Evolutionary conservation across 2,797 vertebrate genomes (phyloP).

Genomic region (Anableps anableps): DNA sequence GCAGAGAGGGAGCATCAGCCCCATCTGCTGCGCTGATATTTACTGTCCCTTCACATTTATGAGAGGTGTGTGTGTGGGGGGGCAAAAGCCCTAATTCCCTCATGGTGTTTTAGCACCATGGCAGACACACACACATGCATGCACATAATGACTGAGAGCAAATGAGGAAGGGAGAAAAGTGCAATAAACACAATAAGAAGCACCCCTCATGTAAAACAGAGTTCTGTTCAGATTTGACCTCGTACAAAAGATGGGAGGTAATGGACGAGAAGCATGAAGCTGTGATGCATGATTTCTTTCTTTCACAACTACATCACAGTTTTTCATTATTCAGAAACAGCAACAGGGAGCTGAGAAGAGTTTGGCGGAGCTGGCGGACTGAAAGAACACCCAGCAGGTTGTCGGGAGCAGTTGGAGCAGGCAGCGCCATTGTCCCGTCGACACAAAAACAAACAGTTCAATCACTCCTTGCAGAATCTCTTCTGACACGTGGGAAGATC

Average conservation of each 20-base stretch:
- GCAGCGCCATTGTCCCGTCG: slow-evolving; percentile 56
- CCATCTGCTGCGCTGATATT: slow-evolving; percentile 80
- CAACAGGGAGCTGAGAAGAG: slow-evolving; percentile 54
- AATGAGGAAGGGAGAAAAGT: slow-evolving; percentile 28
- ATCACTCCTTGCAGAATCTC: slow-evolving; percentile 70
- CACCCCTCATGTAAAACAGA: slow-evolving; percentile 40
- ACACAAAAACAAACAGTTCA: slow-evolving; percentile 76
- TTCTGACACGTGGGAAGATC: slow-evolving; percentile 68
- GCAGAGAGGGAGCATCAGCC: slow-evolving; percentile 72
- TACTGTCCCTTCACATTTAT: slow-evolving; percentile 74
- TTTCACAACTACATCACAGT: slow-evolving; percentile 51
- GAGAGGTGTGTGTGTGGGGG: slow-evolving; percentile 23
- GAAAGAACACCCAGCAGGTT: slow-evolving; percentile 55
- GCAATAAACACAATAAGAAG: neutral
- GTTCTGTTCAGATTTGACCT: slow-evolving; percentile 62
- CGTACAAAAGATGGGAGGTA: slow-evolving; percentile 37
- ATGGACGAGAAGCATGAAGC: slow-evolving; percentile 49
- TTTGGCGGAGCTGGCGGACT: slow-evolving; percentile 34
- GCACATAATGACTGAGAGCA: slow-evolving; percentile 31
- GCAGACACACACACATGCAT: slow-evolving; percentile 56
- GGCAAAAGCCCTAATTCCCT: slow-evolving; percentile 69
- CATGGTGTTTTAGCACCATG: slow-evolving; percentile 68
- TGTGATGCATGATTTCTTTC: slow-evolving; percentile 47
- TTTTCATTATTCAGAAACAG: slow-evolving; percentile 62
- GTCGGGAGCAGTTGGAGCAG: slow-evolving; percentile 53